Percentiles rank a stretch among this genome's conserved stretches.
Conservation (phyloP, 2,113 vertebrate genomes). For the Acanthochromis polyacanthus region DNA sequence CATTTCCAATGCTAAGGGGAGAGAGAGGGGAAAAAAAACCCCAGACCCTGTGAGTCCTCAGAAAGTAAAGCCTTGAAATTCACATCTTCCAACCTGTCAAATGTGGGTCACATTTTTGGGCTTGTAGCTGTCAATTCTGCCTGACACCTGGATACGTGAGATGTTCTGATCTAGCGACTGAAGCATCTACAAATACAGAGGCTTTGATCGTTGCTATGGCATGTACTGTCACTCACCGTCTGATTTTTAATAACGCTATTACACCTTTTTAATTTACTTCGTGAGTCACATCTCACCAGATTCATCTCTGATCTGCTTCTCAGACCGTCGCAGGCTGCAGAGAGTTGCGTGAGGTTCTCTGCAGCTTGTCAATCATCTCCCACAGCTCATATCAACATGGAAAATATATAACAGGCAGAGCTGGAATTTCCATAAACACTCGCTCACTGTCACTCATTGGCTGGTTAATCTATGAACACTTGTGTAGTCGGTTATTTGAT, state of each 20-base stretch:
- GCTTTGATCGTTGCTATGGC: constrained; percentile 40
- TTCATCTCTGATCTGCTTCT: constrained; percentile 27
- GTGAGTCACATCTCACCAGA: constrained; percentile 26
- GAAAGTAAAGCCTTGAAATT: constrained; percentile 37
- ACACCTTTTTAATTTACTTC: constrained; percentile 42
- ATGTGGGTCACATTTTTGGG: constrained; percentile 46
- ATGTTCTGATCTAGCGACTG: constrained; percentile 36
- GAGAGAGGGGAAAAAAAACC: neutral
- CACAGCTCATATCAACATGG: constrained; percentile 7
- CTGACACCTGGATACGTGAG: constrained; percentile 36
- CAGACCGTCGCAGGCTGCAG: neutral
- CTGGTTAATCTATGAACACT: constrained; percentile 2
- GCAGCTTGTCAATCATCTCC: neutral
- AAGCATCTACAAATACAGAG: constrained; percentile 13
- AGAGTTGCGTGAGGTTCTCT: constrained; percentile 3
- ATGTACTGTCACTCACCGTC: constrained; percentile 39
- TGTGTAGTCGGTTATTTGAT: neutral
- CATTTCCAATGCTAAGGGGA: constrained; percentile 83
- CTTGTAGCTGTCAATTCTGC: constrained; percentile 53
- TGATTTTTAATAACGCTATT: constrained; percentile 44
- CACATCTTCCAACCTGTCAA: constrained; percentile 47
- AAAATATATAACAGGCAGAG: neutral
- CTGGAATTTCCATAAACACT: neutral
- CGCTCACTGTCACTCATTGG: constrained; percentile 1
- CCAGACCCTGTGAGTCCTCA: constrained; percentile 10